phyloP scores from a whole-genome alignment of 1,140 invertebrate species.

The Dendroctonus valens region DNA sequence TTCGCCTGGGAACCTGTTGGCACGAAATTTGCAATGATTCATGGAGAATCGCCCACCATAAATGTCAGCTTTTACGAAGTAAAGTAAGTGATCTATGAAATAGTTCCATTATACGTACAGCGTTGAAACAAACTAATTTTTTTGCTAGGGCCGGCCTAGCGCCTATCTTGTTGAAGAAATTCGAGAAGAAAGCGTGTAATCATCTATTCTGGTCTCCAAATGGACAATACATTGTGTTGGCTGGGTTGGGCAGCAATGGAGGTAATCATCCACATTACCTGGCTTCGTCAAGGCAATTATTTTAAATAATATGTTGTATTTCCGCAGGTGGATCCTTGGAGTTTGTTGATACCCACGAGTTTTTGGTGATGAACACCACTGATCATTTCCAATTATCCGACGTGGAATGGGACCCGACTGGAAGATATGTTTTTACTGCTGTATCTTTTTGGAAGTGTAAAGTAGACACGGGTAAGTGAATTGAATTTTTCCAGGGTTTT shows the following conservation, averaged over 20 bases:
- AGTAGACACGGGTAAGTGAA: slow-evolving; percentile 74
- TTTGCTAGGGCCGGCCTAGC: slow-evolving; percentile 70
- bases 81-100: slow-evolving; percentile 50
- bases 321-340: slow-evolving; percentile 72
- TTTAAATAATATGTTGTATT: slow-evolving; percentile 3
- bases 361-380: slow-evolving; percentile 88
- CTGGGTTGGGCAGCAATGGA: slow-evolving; percentile 74
- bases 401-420: slow-evolving; percentile 99
- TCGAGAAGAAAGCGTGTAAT: slow-evolving; percentile 90
- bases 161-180: slow-evolving; percentile 81
- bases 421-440: slow-evolving; percentile 92
- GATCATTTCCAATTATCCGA: slow-evolving; percentile 93
- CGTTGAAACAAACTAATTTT: slow-evolving; percentile 5
- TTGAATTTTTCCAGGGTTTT: too few relatives aligned
- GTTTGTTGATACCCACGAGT: slow-evolving; percentile 94
- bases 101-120: neutral
- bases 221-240: slow-evolving; percentile 94
- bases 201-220: slow-evolving; percentile 95
- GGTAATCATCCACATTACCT: slow-evolving; percentile 50
- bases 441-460: slow-evolving; percentile 96
- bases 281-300: neutral
- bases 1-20: slow-evolving; percentile 99
- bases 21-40: slow-evolving; percentile 93
- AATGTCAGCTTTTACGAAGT: slow-evolving; percentile 94
- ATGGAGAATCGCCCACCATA: slow-evolving; percentile 85